Percentiles rank a stretch among this genome's conserved stretches.
phyloP scores from a whole-genome alignment of 2,888 invertebrate genomes.

The Pterobdella sp. region DNA sequence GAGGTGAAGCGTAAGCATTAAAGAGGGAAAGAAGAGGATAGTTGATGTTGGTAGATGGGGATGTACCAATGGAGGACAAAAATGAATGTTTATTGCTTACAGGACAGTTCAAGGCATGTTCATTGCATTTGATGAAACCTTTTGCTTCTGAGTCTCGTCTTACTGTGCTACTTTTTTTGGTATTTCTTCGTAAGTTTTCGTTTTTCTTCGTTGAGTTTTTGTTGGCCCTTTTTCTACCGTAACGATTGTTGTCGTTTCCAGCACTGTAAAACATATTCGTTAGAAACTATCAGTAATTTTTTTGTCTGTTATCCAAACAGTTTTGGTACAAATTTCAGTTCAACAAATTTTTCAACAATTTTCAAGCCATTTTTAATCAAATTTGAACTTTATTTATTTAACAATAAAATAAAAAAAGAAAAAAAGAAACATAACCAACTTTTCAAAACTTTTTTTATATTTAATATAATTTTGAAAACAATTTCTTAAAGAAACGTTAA shows the following conservation, averaged over 20 bases:
- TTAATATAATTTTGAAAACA: too few species aligned
- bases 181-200: neutral
- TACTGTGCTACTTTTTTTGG: neutral
- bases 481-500: too few species aligned
- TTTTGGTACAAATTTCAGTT: too few species aligned
- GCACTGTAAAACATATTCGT: slow-evolving; percentile 27
- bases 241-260: slow-evolving; percentile 21
- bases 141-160: neutral
- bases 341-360: too few species aligned
- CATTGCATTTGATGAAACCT: slow-evolving; percentile 6
- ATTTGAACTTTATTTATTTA: too few species aligned
- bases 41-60: slow-evolving; percentile 11
- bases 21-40: slow-evolving; percentile 28
- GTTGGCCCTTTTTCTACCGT: neutral
- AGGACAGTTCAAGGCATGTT: slow-evolving; percentile 3
- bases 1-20: slow-evolving; percentile 23
- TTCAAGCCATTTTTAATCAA: too few species aligned
- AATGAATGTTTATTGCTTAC: slow-evolving; percentile 16
- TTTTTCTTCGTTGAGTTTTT: slow-evolving; percentile 9
- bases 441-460: too few species aligned
- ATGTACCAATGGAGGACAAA: slow-evolving; percentile 3
- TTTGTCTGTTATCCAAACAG: too few species aligned
- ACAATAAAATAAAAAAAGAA: too few species aligned
- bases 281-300: too few species aligned
- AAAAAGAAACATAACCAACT: too few species aligned